phyloP scores from a whole-genome alignment of 2,888 invertebrate genomes.

The Notocelia uddmanniana region DNA sequence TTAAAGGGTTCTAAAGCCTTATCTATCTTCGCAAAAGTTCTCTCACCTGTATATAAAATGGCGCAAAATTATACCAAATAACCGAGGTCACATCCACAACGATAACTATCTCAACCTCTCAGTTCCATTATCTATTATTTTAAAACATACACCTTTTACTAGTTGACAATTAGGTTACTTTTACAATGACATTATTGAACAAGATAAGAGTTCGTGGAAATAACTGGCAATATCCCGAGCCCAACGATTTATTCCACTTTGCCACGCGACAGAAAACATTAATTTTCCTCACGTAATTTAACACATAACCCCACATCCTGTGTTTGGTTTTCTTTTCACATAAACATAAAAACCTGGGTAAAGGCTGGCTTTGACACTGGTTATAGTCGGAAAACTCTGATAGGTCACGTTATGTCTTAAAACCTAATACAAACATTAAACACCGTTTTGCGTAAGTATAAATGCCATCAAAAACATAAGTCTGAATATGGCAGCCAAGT shows the following conservation, averaged over 20 bases:
- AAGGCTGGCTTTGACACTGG: background rate
- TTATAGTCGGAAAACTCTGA: background rate
- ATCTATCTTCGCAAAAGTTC: constrained; percentile 2
- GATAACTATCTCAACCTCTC: background rate
- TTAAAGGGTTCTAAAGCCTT: background rate
- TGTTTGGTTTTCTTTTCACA: constrained; percentile 20
- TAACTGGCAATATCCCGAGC: constrained; percentile 4
- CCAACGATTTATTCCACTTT: constrained; percentile 44
- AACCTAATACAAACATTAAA: too few relatives aligned
- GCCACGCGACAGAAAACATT: constrained; percentile 40
- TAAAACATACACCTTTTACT: background rate
- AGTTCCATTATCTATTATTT: background rate
- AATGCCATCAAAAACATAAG: too few relatives aligned
- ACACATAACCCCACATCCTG: constrained; percentile 24
- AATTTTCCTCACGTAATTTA: constrained; percentile 43
- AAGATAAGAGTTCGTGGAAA: constrained; percentile 6
- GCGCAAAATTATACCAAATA: constrained; percentile 29
- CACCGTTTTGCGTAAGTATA: too few relatives aligned
- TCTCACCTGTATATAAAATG: constrained; percentile 34
- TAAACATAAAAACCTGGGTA: constrained; percentile 5
- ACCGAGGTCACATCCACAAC: constrained; percentile 13
- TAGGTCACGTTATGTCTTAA: background rate
- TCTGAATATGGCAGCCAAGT: too few relatives aligned
- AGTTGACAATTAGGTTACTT: background rate
- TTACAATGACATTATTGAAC: background rate